Evolutionary conservation across 1,140 invertebrate genomes (phyloP).

Genomic region (Drosophila nigromelanica): DNA sequence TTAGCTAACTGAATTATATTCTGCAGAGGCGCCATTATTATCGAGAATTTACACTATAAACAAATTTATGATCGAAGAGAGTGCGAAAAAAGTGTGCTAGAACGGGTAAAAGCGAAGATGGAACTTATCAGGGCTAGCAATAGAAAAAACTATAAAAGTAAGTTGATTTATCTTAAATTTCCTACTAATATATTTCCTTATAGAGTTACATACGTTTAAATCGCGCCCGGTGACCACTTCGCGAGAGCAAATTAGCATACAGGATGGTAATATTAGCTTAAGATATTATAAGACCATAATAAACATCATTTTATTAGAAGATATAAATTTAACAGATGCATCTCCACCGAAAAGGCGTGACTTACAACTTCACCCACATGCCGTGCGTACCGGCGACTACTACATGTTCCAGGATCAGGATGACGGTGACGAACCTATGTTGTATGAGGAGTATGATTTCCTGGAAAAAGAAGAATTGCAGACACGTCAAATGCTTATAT

Average conservation of each 20-base stretch:
- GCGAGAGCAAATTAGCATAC: no score
- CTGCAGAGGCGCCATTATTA: constrained; percentile 95
- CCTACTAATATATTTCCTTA: background rate
- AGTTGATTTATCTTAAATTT: constrained; percentile 2
- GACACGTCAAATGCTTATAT: constrained; percentile 34
- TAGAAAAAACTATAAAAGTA: constrained; percentile 39
- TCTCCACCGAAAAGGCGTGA: constrained; percentile 42
- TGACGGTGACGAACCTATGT: constrained; percentile 50
- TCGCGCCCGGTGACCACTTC: background rate
- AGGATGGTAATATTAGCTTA: background rate
- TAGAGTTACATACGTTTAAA: background rate
- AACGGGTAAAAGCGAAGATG: constrained; percentile 98
- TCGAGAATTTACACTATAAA: constrained; percentile 94
- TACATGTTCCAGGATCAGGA: constrained; percentile 65
- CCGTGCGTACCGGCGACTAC: constrained; percentile 60
- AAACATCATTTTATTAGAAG: background rate
- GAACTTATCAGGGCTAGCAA: constrained; percentile 93
- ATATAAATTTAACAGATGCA: constrained; percentile 6
- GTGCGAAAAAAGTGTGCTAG: constrained; percentile 92
- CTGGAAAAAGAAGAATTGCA: constrained; percentile 55
- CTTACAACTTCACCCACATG: constrained; percentile 58
- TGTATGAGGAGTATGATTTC: constrained; percentile 64
- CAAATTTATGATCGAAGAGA: constrained; percentile 94
- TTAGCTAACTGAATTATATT: background rate
- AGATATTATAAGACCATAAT: background rate